Evolutionary conservation across 2,888 invertebrate genomes (phyloP), one percentile per base, ranked within the genome.

Genomic region (Xanthia togata): DNA sequence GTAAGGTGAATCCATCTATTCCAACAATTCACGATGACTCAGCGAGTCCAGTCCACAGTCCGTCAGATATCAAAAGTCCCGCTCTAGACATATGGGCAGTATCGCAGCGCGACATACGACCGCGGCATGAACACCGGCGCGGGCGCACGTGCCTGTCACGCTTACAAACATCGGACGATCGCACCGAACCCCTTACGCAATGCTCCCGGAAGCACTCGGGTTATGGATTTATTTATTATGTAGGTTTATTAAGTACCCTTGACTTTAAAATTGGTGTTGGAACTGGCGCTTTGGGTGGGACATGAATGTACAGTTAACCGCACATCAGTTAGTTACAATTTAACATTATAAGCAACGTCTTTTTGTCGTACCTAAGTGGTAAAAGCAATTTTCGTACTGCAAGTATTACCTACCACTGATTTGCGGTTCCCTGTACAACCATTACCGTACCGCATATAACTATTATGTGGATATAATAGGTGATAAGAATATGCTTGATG

Each of bases 151-250:
- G 77, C 73, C 41, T 11, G 44, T 69, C 85, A 81, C 85, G 83
- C 73, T 65, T 62, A 64, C 77, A 50, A 57, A 71, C 64, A 69
- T 26, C 70, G 35, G 31, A 55, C 79, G 44, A 44, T 38, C 62
- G 59, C 44, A 65, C 44, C 44, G 75, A 74, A 57, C 81, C 69
- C 76, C 62, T 78, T 86, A 73, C 81, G 75, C 71, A 77, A 81
- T 65, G 57, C 76, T 86, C 85, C 79, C 83, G 85, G 88, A 83
- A 87, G 70, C 73, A 59, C 70, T 73, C 38, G 47, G 35, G 20
- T 47, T 67, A 59, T 73, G 67, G 57, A 50, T 57, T 69, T 79
- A 70, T 83, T 70, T 62, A 55, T 53, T 41, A 55, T 31, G 5
- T 55, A 53, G n/a, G 17, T 72, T 50, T 53, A 31, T n/a, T 65